Evolutionary conservation across 2,113 vertebrate genomes (phyloP), one percentile per base, ranked within the genome.

Genomic region (Gymnogyps californianus): DNA sequence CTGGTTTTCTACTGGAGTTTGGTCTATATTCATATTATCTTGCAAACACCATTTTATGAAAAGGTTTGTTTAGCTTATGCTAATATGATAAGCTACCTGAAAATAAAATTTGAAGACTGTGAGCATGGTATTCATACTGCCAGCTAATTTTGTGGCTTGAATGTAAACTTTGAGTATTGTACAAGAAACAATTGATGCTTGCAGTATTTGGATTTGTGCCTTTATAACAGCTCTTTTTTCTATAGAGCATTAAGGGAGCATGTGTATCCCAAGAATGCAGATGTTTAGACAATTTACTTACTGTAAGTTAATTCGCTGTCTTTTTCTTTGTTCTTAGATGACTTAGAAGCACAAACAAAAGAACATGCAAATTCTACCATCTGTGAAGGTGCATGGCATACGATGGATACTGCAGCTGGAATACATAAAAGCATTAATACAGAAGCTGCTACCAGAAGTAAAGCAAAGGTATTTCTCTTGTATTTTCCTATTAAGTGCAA

Each of bases 281-380:
- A 6, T 59, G 51, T 88, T 72, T 28, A 81, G 34, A 55, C 12
- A 3, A 15, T 58, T 38, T 67, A 47, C 28, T 64, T 75, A 52
- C 8, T 66, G 24, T 40, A 49, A 89, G 82, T 55, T 49, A 80
- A 42, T 76, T 89, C 5, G 2, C 3, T 46, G 18, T n/a, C 7
- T 46, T 79, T 74, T 80, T 49, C 4, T 80, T 94, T 59, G 62
- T 93, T 92, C 40, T 46, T 96, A 99, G 99, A 98, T 79, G 98
- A 98, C 72, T 84, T 98, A 70, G 98, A 98, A 91, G 94, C 97
- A 89, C 98, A 97, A 46, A 71, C 97, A 58, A 97, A 98, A 80
- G 93, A 97, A 38, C 90, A 90, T 32, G 44, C 71, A 62, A 89
- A 83, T 78, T 90, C 93, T 96, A 61, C 96, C 97, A 57, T 40